A percentile compares a stretch with the other conserved stretches of the same genome.
Conservation (phyloP, 1,140 invertebrate genomes). For the Coelopa frigida region DNA sequence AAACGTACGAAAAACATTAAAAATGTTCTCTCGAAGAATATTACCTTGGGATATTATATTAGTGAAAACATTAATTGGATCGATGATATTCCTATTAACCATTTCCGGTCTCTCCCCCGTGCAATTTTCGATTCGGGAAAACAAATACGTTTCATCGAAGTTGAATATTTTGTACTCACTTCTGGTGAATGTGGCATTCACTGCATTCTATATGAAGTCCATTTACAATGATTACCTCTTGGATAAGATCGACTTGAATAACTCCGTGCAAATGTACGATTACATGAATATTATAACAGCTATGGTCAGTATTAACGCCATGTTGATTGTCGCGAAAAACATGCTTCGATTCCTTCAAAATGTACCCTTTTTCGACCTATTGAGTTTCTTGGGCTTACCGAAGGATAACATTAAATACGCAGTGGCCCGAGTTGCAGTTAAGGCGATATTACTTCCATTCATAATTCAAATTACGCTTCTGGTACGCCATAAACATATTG, state of each 20-base stretch:
- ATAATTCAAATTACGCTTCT: conserved; percentile 23
- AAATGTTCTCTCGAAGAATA: no score
- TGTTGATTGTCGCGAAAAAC: conserved; percentile 18
- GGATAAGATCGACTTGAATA: conserved; percentile 22
- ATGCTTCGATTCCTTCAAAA: conserved; percentile 22
- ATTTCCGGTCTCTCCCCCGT: no score
- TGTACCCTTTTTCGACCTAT: conserved; percentile 21
- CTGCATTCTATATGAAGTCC: conserved; percentile 18
- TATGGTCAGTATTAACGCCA: conserved; percentile 25
- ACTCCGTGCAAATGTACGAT: conserved; percentile 27
- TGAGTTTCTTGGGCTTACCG: conserved; percentile 18
- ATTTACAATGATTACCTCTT: conserved; percentile 22
- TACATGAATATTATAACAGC: conserved; percentile 32
- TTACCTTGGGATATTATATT: no score
- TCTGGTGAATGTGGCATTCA: neutral
- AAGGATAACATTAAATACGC: conserved; percentile 13
- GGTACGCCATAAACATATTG: conserved; percentile 19
- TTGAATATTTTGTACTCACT: no score
- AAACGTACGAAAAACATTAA: no score
- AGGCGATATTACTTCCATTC: conserved; percentile 23
- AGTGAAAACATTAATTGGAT: no score
- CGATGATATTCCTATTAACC: no score
- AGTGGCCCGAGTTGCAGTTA: conserved; percentile 19
- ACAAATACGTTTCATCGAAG: no score
- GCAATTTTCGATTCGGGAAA: no score